Conservation (phyloP, 2,113 vertebrate genomes). For the Platysternon megacephalum region DNA sequence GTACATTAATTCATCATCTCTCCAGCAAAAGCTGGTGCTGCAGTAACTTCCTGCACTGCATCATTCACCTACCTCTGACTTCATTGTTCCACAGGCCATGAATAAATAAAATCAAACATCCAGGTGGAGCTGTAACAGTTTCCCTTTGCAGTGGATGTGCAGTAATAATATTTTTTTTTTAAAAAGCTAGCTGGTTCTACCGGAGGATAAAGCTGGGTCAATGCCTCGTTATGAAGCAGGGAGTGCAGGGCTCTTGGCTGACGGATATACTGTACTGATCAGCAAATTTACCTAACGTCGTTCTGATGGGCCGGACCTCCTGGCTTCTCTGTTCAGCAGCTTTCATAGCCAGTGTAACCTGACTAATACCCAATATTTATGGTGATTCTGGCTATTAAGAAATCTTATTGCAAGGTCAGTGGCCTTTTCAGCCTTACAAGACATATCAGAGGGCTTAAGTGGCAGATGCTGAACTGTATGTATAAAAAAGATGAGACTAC, state of each 20-base stretch:
- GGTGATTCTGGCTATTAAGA: conserved; percentile 40
- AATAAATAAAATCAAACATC: conserved; percentile 9
- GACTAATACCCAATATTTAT: background rate
- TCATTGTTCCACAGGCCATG: conserved; percentile 67
- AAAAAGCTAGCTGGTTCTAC: background rate
- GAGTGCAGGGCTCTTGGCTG: conserved; percentile 32
- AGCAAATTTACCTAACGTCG: conserved; percentile 72
- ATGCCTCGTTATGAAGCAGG: conserved; percentile 36
- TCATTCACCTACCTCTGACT: conserved; percentile 81
- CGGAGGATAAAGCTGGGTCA: conserved; percentile 56
- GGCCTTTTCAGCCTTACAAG: conserved; percentile 51
- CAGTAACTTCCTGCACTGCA: conserved; percentile 80
- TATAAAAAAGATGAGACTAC: background rate
- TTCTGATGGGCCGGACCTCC: conserved; percentile 67
- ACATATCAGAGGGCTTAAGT: background rate
- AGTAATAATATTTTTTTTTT: background rate
- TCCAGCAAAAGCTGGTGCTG: conserved; percentile 56
- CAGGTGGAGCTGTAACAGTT: conserved; percentile 43
- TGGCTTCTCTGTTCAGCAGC: conserved; percentile 59
- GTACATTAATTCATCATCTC: conserved; percentile 55
- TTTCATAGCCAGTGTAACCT: background rate
- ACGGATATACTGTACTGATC: conserved; percentile 38
- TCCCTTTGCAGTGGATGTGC: conserved; percentile 47
- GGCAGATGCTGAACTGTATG: background rate
- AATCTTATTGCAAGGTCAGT: conserved; percentile 79